Percentiles rank a stretch among this genome's conserved stretches.
phyloP scores from a whole-genome alignment of 2,888 invertebrate genomes.

The Barypeithes pellucidus region DNA sequence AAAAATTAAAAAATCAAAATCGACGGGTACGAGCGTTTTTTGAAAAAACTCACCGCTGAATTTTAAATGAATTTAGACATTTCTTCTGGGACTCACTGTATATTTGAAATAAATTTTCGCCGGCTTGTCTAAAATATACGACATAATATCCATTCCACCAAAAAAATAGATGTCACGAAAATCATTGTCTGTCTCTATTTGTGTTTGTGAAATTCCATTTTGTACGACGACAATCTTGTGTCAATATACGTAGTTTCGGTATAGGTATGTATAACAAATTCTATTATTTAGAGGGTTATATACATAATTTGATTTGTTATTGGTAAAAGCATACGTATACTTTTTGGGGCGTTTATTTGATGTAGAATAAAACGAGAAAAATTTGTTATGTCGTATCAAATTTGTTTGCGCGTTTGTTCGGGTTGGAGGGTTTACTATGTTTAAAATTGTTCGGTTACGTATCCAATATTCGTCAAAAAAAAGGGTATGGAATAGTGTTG shows the following conservation, averaged over 20 bases:
- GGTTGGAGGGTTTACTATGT: no score
- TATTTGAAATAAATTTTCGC: no score
- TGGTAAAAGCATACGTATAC: constrained; percentile 7
- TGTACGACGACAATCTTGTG: neutral
- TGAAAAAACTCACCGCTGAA: no score
- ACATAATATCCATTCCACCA: no score
- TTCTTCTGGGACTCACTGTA: no score
- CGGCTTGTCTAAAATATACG: no score
- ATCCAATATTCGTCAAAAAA: no score
- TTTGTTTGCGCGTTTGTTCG: neutral
- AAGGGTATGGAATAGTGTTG: no score
- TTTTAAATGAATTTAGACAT: no score
- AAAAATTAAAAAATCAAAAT: no score
- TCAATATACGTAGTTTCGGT: neutral
- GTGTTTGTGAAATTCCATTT: constrained; percentile 16
- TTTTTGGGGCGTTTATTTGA: neutral
- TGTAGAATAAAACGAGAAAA: neutral
- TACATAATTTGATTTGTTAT: constrained; percentile 5
- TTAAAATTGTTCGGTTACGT: no score
- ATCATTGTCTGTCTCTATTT: constrained; percentile 8
- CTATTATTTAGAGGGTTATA: constrained; percentile 5
- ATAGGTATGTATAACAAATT: constrained; percentile 10
- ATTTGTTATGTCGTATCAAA: neutral
- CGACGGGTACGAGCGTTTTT: no score
- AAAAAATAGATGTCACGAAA: neutral